Evolutionary conservation across 2,888 invertebrate species (phyloP), one percentile per base, ranked within the genome.

Genomic region (Pristionchus maxplancki): DNA sequence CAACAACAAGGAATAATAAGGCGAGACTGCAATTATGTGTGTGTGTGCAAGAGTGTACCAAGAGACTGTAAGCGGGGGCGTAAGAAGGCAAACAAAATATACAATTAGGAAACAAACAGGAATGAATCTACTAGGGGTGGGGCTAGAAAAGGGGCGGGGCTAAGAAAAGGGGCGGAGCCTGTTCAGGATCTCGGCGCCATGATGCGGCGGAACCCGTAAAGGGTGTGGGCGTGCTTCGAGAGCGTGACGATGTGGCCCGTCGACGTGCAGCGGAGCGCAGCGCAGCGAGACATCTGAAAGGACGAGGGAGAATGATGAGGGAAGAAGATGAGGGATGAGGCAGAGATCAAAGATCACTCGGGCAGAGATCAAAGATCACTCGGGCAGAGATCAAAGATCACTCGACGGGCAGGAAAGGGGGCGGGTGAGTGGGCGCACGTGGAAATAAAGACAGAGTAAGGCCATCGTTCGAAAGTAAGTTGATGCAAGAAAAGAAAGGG

Each of bases 241-340:
- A 93, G 89, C 0, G 93, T 93, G 31, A 93, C 92, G 67, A 93
- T 90, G 83, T 91, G 91, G 11, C 93, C 93, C 40, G 91, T 90
- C 48, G 91, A 90, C 2, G 93, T 91, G 58, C 93, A 91, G 28
- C 93, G 93, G 13, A 93, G 92, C 5, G 92, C 92, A 48, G 93
- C 92, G 78, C 93, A 93, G 13, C 93, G 93, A 15, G 93, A 93
- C 40, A 93, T 91, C 93, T 93, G 89, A 53, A 93, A 89, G 44
- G 34, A 15, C 8, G 44, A 64, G n/a, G 9, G 28, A 31, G 31
- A 9, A 28, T 37, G 53, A 31, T 31, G 50, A 81, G 9, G 5
- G 48, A n/a, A 81, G 78, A 71, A 31, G 71, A 71, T 24, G 11
- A 17, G 31, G 20, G 17, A 48, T n/a, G 24, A 44, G 48, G 15